phyloP scores from a whole-genome alignment of 2,888 invertebrate species.

The Drosophila mimetica region DNA sequence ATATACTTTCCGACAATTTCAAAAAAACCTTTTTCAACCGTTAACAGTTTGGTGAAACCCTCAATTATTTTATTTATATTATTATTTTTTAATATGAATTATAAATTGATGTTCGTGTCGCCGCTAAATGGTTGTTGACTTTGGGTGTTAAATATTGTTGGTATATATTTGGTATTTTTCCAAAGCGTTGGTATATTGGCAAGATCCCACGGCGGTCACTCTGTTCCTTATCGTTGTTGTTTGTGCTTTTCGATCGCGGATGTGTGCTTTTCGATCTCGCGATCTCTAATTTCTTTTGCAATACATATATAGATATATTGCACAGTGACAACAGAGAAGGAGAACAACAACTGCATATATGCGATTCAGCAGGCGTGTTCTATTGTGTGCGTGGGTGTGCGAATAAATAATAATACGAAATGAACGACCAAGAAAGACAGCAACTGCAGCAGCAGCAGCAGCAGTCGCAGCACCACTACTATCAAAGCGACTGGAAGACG shows the following conservation, averaged over 20 bases:
- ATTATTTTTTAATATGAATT: neutral
- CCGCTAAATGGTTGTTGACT: neutral
- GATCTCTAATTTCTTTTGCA: slow-evolving; percentile 61
- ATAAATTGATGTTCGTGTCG: neutral
- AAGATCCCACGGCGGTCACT: neutral
- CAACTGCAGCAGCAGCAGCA: slow-evolving; percentile 45
- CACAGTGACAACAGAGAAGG: slow-evolving; percentile 52
- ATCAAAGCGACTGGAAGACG: slow-evolving; percentile 55
- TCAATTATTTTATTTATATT: no score
- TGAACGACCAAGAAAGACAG: slow-evolving; percentile 56
- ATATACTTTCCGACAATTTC: no score
- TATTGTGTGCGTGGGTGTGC: slow-evolving; percentile 31
- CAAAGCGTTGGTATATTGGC: neutral
- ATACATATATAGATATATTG: slow-evolving; percentile 54
- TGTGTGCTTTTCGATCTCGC: slow-evolving; percentile 51
- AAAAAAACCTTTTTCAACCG: no score
- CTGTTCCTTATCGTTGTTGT: slow-evolving; percentile 51
- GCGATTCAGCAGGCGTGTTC: slow-evolving; percentile 28
- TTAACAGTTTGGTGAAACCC: no score
- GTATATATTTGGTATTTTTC: neutral
- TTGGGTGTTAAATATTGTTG: neutral
- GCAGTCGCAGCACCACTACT: slow-evolving; percentile 45
- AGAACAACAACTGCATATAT: slow-evolving; percentile 59
- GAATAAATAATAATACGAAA: slow-evolving; percentile 58
- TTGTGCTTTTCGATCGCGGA: slow-evolving; percentile 50